Base-by-base conservation (phyloP, 2,888 invertebrate genomes). In the Leptothorax acervorum region DNA sequence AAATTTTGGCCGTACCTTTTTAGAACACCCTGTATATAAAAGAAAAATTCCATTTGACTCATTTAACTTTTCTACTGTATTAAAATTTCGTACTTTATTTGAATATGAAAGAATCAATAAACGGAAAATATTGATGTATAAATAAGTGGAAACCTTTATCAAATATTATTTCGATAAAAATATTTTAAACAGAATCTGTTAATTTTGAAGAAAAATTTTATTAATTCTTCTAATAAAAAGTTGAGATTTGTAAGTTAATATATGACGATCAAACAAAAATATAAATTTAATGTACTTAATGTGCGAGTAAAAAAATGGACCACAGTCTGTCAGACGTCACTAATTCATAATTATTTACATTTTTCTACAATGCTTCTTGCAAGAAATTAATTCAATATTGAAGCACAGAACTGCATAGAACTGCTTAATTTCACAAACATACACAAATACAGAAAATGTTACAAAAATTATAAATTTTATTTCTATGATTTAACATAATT, bases 41-140 rank as follows among this genome's bases (percentile, higher is more conserved):
- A 74, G 5, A 60, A 66, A 65, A 5, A 71, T 57, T 45, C 11
- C 68, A 66, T 39, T 12, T 70, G 18, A 11, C 60, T 74, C 39
- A 71, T 53, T 66, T 66, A n/a, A 74, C 6, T 53, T 5, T 28
- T 53, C 6, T 45, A 6, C 8, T 53, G 53, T 31, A 63, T 55
- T n/a, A 12, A 55, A 23, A 55, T 53, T 76, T 55, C 9, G 0
- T 35, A 4, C 9, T 18, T 45, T 62, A 18, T 65, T 55, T 66
- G 12, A 23, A 23, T 23, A 23, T 23, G 5, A 9, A 28, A 39
- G 23, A 39, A 11, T n/a, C 18, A 5, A 9, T 28, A 45, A 66
- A 66, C 1, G 6, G 2, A 65, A 42, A n/a, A 53, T 18, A 39
- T 48, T 39, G 11, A 65, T 53, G 2, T 53, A 42, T 28, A 57